These are phyloP conservation scores for Acanthurus tractus DNA, from an alignment of 2,797 vertebrate species.

Conservation along the genomic window DNA sequence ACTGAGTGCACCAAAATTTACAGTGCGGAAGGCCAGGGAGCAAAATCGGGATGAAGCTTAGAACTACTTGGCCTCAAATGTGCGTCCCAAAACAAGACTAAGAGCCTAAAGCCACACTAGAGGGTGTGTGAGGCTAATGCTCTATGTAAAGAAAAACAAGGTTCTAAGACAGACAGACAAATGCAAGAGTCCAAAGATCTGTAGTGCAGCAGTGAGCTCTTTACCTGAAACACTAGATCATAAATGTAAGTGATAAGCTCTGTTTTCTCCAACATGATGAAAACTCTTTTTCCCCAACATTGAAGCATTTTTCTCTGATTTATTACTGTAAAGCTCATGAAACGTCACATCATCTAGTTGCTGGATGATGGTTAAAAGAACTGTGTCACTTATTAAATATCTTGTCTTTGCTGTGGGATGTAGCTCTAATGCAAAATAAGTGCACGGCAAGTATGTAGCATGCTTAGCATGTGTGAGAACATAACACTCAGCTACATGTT, in stretches of 20 bases:
- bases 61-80: constrained; percentile 29
- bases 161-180: not conserved
- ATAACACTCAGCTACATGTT: not conserved
- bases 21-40: constrained; percentile 12
- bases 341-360: too few species aligned
- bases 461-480: not conserved
- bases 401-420: too few species aligned
- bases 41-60: constrained; percentile 23
- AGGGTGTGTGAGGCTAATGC: constrained; percentile 5
- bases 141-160: constrained; percentile 16
- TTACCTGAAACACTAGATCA: not conserved
- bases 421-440: not conserved
- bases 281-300: not conserved
- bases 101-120: constrained; percentile 8
- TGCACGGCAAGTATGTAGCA: not conserved
- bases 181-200: not conserved
- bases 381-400: too few species aligned
- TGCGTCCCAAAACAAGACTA: constrained; percentile 15
- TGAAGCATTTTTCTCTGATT: not conserved
- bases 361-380: too few species aligned
- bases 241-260: not conserved
- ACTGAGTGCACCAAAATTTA: constrained; percentile 44
- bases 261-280: not conserved
- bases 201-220: not conserved
- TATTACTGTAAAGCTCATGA: too few species aligned